These are phyloP conservation scores for Drosophila aldrichi DNA, from an alignment of 2,888 invertebrate genomes.

Conservation along the genomic window DNA sequence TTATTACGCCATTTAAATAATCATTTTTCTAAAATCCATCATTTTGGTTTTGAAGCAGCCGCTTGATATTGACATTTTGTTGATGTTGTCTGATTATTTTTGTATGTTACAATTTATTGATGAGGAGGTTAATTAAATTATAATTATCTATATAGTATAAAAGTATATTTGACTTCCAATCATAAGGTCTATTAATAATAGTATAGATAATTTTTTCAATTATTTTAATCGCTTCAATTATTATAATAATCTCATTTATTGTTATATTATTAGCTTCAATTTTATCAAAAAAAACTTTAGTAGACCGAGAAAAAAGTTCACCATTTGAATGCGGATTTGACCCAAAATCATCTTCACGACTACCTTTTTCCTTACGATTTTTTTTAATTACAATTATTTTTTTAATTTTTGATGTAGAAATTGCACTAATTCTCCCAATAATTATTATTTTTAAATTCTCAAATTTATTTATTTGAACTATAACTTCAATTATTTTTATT, in stretches of 20 bases:
- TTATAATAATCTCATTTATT: slow-evolving; percentile 85
- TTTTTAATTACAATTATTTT: not conserved
- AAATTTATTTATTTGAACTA: too few relatives aligned
- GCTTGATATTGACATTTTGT: not conserved
- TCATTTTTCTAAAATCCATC: too few relatives aligned
- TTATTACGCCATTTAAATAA: too few relatives aligned
- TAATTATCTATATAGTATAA: slow-evolving; percentile 89
- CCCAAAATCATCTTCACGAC: slow-evolving; percentile 84
- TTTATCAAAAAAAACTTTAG: slow-evolving; percentile 51
- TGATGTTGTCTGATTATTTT: not conserved
- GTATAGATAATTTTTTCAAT: slow-evolving; percentile 88
- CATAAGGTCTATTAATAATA: slow-evolving; percentile 87
- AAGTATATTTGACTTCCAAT: slow-evolving; percentile 91
- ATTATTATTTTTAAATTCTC: too few relatives aligned
- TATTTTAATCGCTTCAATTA: slow-evolving; percentile 81
- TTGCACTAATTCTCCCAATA: too few relatives aligned
- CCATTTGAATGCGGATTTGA: slow-evolving; percentile 89
- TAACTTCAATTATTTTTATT: too few relatives aligned
- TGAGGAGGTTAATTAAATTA: slow-evolving; percentile 87
- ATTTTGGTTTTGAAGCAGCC: too few relatives aligned
- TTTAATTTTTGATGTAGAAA: too few relatives aligned
- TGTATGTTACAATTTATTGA: slow-evolving; percentile 54
- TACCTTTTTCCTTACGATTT: not conserved
- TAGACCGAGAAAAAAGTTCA: slow-evolving; percentile 87
- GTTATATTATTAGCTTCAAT: slow-evolving; percentile 83